These are phyloP conservation scores for Agapornis canus DNA, from an alignment of 2,797 vertebrate genomes.

Conservation along the genomic window DNA sequence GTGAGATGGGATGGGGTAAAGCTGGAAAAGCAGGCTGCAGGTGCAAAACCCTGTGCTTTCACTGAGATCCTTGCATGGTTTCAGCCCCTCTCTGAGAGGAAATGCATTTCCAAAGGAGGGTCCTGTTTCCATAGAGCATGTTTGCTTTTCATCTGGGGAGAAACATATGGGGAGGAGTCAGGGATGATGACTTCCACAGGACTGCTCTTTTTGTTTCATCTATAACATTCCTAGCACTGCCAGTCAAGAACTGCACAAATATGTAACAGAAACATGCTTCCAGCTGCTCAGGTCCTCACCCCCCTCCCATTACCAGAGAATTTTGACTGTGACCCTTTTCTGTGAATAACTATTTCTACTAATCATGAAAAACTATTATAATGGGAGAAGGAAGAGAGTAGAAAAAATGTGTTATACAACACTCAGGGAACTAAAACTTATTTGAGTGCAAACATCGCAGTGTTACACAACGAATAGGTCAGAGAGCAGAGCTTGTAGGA, in stretches of 20 bases:
- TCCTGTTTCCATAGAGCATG: not conserved
- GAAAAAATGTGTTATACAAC: not conserved
- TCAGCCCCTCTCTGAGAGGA: not conserved
- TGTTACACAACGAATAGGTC: not conserved
- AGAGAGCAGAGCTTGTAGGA: not conserved
- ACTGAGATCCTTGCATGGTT: not conserved
- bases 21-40: not conserved
- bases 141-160: not conserved
- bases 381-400: not conserved
- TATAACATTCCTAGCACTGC: not conserved
- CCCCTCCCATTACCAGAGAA: accelerated
- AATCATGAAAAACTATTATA: not conserved
- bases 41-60: not conserved
- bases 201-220: not conserved
- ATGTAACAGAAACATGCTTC: not conserved
- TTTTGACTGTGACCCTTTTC: not conserved
- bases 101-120: not conserved
- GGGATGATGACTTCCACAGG: not conserved
- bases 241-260: not conserved
- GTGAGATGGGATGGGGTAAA: not conserved
- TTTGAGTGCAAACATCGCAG: not conserved
- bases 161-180: not conserved
- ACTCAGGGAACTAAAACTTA: not conserved
- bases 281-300: not conserved
- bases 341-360: not conserved